These are phyloP conservation scores for Tiliacea citrago DNA, from an alignment of 2,888 invertebrate species.

Conservation along the genomic window DNA sequence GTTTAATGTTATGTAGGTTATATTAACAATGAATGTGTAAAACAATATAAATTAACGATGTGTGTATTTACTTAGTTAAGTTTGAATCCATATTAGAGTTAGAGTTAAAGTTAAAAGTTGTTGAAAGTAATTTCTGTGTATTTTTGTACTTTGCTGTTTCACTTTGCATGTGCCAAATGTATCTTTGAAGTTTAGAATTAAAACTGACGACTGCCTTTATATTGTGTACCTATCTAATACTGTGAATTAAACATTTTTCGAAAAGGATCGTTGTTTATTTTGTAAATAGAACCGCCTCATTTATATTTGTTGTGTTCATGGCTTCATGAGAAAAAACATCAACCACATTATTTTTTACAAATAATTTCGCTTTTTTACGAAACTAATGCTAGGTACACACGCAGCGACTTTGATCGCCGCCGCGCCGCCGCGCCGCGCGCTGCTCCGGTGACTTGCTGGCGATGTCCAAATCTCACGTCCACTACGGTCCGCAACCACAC, in stretches of 20 bases:
- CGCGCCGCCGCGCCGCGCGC: no score
- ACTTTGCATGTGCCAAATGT: slow-evolving; percentile 70
- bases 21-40: slow-evolving; percentile 24
- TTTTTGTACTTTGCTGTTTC: slow-evolving; percentile 68
- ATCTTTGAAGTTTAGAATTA: slow-evolving; percentile 47
- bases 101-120: slow-evolving; percentile 43
- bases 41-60: slow-evolving; percentile 17
- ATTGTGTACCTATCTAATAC: slow-evolving; percentile 60
- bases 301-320: no score
- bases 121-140: slow-evolving; percentile 62
- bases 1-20: slow-evolving; percentile 21
- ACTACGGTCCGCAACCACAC: no score
- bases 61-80: slow-evolving; percentile 53
- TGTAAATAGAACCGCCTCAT: no score
- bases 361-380: not conserved
- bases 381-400: not conserved
- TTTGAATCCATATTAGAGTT: slow-evolving; percentile 38
- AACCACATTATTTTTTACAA: not conserved
- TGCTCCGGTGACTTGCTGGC: no score
- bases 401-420: no score
- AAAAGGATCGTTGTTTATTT: slow-evolving; percentile 25
- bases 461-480: no score
- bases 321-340: not conserved
- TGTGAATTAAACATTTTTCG: slow-evolving; percentile 59
- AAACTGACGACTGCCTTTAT: slow-evolving; percentile 67